Percentiles rank a stretch among this genome's conserved stretches.
phyloP scores from a whole-genome alignment of 2,113 vertebrate species.

The Sceloporus tristichus region DNA sequence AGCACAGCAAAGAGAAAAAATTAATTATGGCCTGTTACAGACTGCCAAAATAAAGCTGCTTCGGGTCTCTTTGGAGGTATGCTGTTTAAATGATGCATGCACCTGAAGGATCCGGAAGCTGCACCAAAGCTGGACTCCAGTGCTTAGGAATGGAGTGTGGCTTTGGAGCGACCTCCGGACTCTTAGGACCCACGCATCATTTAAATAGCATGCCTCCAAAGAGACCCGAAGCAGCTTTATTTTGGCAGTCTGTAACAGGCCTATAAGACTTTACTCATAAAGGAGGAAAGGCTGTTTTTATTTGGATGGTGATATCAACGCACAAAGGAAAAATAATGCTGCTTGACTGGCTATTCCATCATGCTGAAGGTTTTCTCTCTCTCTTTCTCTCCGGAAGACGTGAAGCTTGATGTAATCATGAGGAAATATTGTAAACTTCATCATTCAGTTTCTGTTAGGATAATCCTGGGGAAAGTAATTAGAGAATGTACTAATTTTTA shows the following conservation, averaged over 20 bases:
- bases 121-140: too few species aligned
- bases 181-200: too few species aligned
- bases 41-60: too few species aligned
- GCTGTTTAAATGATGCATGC: too few species aligned
- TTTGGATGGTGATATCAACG: constrained; percentile 18
- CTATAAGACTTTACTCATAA: constrained; percentile 4
- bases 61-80: too few species aligned
- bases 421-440: neutral
- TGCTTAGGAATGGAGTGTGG: too few species aligned
- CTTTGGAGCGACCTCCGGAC: too few species aligned
- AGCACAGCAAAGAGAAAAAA: neutral
- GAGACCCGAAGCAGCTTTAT: too few species aligned
- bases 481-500: neutral
- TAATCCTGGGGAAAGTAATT: neutral
- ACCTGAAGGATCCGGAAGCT: too few species aligned
- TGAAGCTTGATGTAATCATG: neutral
- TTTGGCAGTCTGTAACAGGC: too few species aligned
- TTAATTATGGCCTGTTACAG: too few species aligned
- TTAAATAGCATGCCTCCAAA: too few species aligned
- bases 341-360: constrained; percentile 40
- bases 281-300: constrained; percentile 10
- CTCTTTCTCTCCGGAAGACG: constrained; percentile 26
- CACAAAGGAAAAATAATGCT: constrained; percentile 9
- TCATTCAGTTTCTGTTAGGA: neutral
- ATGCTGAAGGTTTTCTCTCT: constrained; percentile 10